Percentiles rank a stretch among this genome's conserved stretches.
Evolutionary conservation across 2,113 vertebrate genomes (phyloP).

Genomic region (Pholis gunnellus): DNA sequence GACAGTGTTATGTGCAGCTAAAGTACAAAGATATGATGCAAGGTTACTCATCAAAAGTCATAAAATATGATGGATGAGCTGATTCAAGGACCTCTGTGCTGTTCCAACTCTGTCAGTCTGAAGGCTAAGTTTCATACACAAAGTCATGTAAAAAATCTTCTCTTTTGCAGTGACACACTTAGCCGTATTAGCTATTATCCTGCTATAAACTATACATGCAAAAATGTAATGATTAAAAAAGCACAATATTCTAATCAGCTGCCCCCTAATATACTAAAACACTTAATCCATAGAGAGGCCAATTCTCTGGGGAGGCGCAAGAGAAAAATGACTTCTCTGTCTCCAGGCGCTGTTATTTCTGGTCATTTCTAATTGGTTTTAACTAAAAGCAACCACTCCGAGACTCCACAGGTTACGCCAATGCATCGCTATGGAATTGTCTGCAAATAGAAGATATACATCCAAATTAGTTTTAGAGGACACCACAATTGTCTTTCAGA

Average conservation of each 20-base stretch:
- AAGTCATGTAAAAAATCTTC: conserved; percentile 81
- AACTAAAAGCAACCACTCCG: conserved; percentile 87
- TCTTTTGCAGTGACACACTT: conserved; percentile 85
- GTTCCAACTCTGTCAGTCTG: conserved; percentile 60
- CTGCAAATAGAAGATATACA: conserved; percentile 87
- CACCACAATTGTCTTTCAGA: conserved; percentile 81
- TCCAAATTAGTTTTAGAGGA: conserved; percentile 88
- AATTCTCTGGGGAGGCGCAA: conserved; percentile 84
- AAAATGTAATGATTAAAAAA: conserved; percentile 87
- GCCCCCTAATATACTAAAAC: conserved; percentile 88
- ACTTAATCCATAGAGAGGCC: conserved; percentile 87
- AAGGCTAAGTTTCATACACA: conserved; percentile 77
- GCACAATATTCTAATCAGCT: conserved; percentile 87
- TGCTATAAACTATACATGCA: conserved; percentile 82
- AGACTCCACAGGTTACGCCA: conserved; percentile 85
- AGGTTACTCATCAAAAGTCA: conserved; percentile 50
- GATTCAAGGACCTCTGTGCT: conserved; percentile 41
- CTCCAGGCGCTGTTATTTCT: conserved; percentile 90
- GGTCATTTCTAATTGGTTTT: conserved; percentile 91
- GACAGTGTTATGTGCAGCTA: neutral
- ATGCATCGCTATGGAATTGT: conserved; percentile 83
- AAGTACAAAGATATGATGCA: conserved; percentile 15
- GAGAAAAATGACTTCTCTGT: conserved; percentile 88
- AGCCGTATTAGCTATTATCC: conserved; percentile 77
- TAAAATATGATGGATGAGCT: conserved; percentile 32